Evolutionary conservation across 2,888 invertebrate species (phyloP).

Genomic region (Pegoplata infirma): DNA sequence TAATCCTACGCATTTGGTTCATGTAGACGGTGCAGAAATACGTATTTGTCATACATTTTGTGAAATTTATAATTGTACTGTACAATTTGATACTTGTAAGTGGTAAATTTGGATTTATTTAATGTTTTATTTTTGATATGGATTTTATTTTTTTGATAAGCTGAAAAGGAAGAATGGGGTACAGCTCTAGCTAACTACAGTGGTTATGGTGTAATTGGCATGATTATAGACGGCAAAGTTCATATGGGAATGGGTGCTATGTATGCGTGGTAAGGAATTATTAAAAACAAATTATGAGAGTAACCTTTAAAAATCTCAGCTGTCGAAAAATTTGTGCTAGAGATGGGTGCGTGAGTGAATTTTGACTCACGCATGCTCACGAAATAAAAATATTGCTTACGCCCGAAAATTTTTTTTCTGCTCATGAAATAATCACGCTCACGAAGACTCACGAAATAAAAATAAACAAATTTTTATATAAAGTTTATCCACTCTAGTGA

Average conservation of each 20-base stretch:
- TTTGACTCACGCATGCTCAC: no score
- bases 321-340: no score
- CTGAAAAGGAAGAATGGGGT: constrained; percentile 82
- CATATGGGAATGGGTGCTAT: constrained; percentile 77
- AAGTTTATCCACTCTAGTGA: no score
- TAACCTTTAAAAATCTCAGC: no score
- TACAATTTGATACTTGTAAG: constrained; percentile 73
- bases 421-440: no score
- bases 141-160: constrained; percentile 23
- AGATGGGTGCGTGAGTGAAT: no score
- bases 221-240: constrained; percentile 81
- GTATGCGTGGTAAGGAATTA: constrained; percentile 65
- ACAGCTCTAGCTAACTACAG: constrained; percentile 82
- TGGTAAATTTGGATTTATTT: neutral
- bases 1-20: constrained; percentile 53
- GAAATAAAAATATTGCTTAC: no score
- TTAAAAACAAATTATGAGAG: no score
- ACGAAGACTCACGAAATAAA: no score
- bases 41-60: constrained; percentile 75
- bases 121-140: no score
- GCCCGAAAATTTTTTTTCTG: no score
- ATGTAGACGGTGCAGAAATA: constrained; percentile 81
- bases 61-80: constrained; percentile 77
- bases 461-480: no score
- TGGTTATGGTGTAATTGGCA: constrained; percentile 83